Conservation (phyloP, 2,888 invertebrate species). For the Cantharis rufa region DNA sequence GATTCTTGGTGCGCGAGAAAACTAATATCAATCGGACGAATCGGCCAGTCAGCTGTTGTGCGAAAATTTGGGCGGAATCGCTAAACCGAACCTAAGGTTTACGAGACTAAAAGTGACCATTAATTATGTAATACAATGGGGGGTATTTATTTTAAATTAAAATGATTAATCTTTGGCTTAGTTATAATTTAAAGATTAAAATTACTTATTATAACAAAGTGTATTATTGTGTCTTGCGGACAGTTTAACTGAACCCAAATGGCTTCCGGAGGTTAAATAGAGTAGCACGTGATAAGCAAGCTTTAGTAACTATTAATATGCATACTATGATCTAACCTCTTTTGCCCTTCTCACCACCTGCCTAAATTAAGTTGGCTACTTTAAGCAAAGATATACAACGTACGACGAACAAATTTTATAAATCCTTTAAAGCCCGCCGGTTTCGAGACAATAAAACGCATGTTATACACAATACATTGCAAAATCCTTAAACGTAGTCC, state of each 20-base stretch:
- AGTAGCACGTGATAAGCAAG: constrained; percentile 34
- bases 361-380: constrained; percentile 26
- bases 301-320: constrained; percentile 36
- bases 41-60: not conserved
- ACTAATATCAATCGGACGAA: not conserved
- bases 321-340: constrained; percentile 31
- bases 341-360: constrained; percentile 26
- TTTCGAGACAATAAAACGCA: constrained; percentile 14
- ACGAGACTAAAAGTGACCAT: not conserved
- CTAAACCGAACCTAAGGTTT: not conserved
- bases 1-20: not conserved
- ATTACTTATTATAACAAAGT: constrained; percentile 1
- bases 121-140: not conserved
- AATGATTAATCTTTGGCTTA: not conserved
- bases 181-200: not conserved
- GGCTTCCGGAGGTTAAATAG: constrained; percentile 37
- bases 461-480: constrained; percentile 8
- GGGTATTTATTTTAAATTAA: not conserved
- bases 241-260: constrained; percentile 35
- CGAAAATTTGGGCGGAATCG: not conserved
- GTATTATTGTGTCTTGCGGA: constrained; percentile 8
- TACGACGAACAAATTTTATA: constrained; percentile 8
- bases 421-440: constrained; percentile 1
- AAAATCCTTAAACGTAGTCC: constrained; percentile 11
- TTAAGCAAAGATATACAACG: constrained; percentile 10